Base-by-base conservation (phyloP, 2,888 invertebrate species). In the Neoaliturus tenellus region DNA sequence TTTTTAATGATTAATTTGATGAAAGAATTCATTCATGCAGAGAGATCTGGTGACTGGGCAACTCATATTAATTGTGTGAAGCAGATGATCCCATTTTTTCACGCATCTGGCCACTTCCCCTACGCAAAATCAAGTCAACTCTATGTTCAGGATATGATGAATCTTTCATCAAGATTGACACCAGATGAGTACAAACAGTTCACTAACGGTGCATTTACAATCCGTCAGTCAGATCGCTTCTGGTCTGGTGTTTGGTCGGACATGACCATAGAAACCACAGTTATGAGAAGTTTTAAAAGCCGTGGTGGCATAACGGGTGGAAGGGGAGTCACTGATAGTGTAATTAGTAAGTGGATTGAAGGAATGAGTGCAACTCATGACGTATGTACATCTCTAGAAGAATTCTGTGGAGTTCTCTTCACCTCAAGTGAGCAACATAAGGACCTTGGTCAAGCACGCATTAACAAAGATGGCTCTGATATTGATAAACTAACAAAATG, bases 121-220 rank as follows among this genome's bases (percentile, higher is more conserved):
- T 89, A 90, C 86, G 89, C 89, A 35, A 89, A 89, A 87, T 88
- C 86, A 58, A 85, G 85, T 23, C 89, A 90, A 62, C 69, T 90
- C 5, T 90, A 90, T 87, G 80, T 90, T 25, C 90, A 90, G 88
- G 89, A 90, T 85, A 55, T 85, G 44, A 89, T 89, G 85, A 41
- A 44, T 6, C 2, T 2, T 14, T 2, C 44, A 12, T 44, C 44
- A 14, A 17, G 10, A 3, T 14, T 44, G 2, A 2, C 44, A 12
- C 20, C 85, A 14, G 80, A 41, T 41, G 88, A 88, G 83, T 88
- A 86, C 73, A n/a, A 87, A 67, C 67, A 85, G 80, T 88, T 88
- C 82, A 86, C 86, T 23, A 33, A 55, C 12, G 83, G 85, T 0
- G 75, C 62, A 28, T 87, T 86, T 67, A 85, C 85, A 0, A 83